phyloP scores from a whole-genome alignment of 1,140 invertebrate species.

The Periplaneta americana region DNA sequence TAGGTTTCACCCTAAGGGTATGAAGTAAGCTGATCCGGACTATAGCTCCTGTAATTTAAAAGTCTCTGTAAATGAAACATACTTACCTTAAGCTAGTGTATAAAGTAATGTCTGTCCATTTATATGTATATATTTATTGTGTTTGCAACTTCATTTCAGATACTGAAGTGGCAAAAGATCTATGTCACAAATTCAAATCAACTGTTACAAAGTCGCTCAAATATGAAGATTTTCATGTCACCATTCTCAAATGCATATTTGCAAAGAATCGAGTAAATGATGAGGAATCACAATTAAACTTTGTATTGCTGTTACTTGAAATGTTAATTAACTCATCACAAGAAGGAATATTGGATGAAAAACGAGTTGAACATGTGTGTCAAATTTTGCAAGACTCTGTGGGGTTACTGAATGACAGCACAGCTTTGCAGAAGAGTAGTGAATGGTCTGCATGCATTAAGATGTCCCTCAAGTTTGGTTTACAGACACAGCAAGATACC shows the following conservation, averaged over 20 bases:
- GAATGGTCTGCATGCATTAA: not conserved
- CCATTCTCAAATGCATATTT: not conserved
- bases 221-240: not conserved
- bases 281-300: not conserved
- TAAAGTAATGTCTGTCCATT: too few relatives aligned
- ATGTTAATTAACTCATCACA: not conserved
- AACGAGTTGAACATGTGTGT: not conserved
- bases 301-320: not conserved
- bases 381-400: not conserved
- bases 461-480: not conserved
- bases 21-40: too few relatives aligned
- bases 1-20: too few relatives aligned
- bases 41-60: too few relatives aligned
- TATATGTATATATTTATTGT: not conserved
- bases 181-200: not conserved
- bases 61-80: too few relatives aligned
- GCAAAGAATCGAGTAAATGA: not conserved
- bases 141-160: not conserved
- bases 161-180: not conserved
- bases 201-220: not conserved
- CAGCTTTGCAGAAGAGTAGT: not conserved
- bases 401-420: not conserved
- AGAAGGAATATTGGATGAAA: not conserved
- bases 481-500: not conserved
- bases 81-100: too few relatives aligned